Evolutionary conservation across 2,888 invertebrate genomes (phyloP).

Genomic region (Congeria kusceri): DNA sequence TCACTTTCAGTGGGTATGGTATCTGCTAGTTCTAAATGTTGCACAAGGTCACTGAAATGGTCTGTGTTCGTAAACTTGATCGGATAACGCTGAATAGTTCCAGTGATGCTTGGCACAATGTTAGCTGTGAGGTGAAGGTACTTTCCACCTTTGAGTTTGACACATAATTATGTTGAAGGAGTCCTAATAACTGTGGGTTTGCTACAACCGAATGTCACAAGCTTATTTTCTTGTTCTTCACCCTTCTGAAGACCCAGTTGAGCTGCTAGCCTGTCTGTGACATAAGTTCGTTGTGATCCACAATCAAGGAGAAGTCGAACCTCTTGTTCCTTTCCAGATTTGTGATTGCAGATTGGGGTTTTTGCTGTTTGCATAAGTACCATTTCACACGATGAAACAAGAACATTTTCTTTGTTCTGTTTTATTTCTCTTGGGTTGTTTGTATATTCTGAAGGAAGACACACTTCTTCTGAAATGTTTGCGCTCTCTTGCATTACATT

Average conservation of each 20-base stretch:
- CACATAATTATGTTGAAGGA: too few species aligned
- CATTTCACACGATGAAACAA: conserved; percentile 29
- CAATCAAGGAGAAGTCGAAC: conserved; percentile 26
- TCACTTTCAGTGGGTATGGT: too few species aligned
- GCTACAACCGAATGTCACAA: too few species aligned
- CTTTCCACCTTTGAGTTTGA: too few species aligned
- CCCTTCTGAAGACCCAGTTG: conserved; percentile 5
- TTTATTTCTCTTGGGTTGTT: neutral
- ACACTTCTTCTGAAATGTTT: neutral
- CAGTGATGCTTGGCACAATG: too few species aligned
- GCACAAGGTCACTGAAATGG: too few species aligned
- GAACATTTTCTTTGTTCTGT: conserved; percentile 11
- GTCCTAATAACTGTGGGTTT: too few species aligned
- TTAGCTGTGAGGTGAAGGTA: too few species aligned
- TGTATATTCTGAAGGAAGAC: neutral
- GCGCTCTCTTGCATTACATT: too few species aligned
- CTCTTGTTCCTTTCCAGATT: neutral
- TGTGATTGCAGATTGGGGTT: conserved; percentile 4
- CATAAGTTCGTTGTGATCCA: conserved; percentile 35
- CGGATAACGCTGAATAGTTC: too few species aligned
- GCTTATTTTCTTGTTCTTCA: neutral
- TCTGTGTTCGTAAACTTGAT: too few species aligned
- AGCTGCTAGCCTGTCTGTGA: conserved; percentile 25
- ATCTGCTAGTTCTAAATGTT: too few species aligned
- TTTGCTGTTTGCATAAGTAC: conserved; percentile 32